Evolutionary conservation across 53 echinoderm and acorn worm species (phyloP), one percentile per base, ranked within the genome.

Genomic region (Holothuria leucospilota): DNA sequence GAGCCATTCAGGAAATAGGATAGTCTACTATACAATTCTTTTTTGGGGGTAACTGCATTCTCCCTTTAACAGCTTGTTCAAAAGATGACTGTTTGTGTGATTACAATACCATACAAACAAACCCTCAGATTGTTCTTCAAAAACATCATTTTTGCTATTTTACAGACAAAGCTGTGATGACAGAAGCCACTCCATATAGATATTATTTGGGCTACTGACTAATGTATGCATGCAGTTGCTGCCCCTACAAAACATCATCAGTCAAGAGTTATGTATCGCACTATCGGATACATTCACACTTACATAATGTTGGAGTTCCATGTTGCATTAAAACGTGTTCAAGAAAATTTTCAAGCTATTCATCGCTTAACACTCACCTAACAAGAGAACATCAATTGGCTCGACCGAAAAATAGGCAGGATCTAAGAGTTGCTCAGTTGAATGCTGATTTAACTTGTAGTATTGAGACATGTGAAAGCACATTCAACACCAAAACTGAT

Each of bases 211-310:
- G 1, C 69, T 69, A 14, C 29, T 69, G n/a, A 28, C 69, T 69
- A 1, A 69, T 69, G 69, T 69, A 69, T 69, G 69, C 69, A 69
- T 69, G 69, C 69, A 69, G 69, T 28, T 69, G 69, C 69, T 69
- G 69, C 6, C 8, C 69, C 1, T 69, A 69, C 69, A 69, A 69
- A 69, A 69, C 69, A 2, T 69, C 69, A 23, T 69, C 69, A 69
- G 69, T 69, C 28, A 27, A 27, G 69, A 69, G 69, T 75, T 75
- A 41, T 26, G 77, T 75, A 16, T 69, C 29, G 5, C 70, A 69
- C 29, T 29, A 69, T 29, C 70, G 70, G 25, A 39, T 75, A 18
- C 77, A 75, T 25, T 38, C 77, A 21, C 77, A 75, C 20, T 1
- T 75, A 42, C 42, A 42, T 20, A 75, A 75, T 49, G 51, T 75